A percentile compares a stretch with the other conserved stretches of the same genome.
These are phyloP conservation scores for Parthenolecanium corni DNA, from an alignment of 2,888 invertebrate species.

Conservation along the genomic window DNA sequence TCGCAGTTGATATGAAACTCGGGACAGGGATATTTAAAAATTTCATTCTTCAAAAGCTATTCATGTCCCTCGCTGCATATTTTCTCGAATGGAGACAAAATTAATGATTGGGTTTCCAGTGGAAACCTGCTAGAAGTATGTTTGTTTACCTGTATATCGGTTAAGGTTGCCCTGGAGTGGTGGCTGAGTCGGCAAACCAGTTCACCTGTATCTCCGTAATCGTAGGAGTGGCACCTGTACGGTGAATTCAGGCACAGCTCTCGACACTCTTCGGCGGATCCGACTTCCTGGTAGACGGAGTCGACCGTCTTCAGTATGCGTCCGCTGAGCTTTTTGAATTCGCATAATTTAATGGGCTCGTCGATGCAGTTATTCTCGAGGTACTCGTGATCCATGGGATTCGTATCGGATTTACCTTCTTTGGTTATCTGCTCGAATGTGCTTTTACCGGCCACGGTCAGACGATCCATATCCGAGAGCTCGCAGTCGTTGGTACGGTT, in stretches of 20 bases:
- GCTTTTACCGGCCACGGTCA: conserved; percentile 71
- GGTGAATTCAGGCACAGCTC: conserved; percentile 80
- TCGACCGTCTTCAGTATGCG: conserved; percentile 87
- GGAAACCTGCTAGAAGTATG: no score
- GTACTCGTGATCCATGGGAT: conserved; percentile 51
- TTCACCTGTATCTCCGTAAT: conserved; percentile 85
- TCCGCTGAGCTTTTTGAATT: conserved; percentile 79
- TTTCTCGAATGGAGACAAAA: no score
- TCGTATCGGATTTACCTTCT: conserved; percentile 39
- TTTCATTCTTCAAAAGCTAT: no score
- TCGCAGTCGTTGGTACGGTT: conserved; percentile 75
- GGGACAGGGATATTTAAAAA: no score
- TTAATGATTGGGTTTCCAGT: no score
- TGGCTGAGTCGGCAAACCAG: conserved; percentile 86
- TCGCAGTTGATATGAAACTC: no score
- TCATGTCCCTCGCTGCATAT: no score
- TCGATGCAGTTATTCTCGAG: conserved; percentile 88
- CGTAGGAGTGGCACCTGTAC: conserved; percentile 85
- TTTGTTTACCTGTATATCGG: conserved; percentile 62
- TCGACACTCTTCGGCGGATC: conserved; percentile 76
- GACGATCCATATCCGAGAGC: conserved; percentile 81
- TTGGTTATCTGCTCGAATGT: conserved; percentile 57
- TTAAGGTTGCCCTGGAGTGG: conserved; percentile 76
- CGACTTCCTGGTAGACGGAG: conserved; percentile 81
- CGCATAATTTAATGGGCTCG: conserved; percentile 86